Conservation (phyloP, 2,797 vertebrate genomes). For the Taeniopygia guttata region DNA sequence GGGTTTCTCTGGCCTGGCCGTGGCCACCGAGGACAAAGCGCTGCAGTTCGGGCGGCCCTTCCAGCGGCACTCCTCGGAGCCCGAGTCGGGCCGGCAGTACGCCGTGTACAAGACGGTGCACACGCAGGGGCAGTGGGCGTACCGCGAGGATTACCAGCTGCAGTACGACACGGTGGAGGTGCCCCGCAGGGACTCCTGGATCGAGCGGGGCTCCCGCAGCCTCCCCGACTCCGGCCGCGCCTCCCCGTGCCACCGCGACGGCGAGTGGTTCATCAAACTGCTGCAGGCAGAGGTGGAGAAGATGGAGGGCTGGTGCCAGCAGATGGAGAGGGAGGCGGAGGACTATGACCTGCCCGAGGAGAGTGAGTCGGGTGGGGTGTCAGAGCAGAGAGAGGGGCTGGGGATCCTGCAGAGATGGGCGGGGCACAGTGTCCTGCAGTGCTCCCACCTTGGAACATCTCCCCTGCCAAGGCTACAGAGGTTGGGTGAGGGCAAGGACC, state of each 20-base stretch:
- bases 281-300: conserved; percentile 95
- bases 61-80: conserved; percentile 95
- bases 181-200: conserved; percentile 80
- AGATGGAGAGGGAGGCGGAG: conserved; percentile 95
- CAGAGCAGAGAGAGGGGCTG: fast-evolving
- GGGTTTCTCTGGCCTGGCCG: conserved; percentile 82
- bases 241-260: conserved; percentile 92
- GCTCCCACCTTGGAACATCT: background rate
- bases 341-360: conserved; percentile 95
- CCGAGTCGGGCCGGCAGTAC: conserved; percentile 89
- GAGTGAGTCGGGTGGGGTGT: conserved; percentile 71
- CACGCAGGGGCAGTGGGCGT: conserved; percentile 98
- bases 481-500: background rate
- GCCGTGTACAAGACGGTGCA: conserved; percentile 96
- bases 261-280: conserved; percentile 95
- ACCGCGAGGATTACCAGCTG: conserved; percentile 91
- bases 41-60: conserved; percentile 97
- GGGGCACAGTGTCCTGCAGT: background rate
- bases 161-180: conserved; percentile 81
- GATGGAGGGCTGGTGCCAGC: conserved; percentile 98
- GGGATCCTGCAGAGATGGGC: background rate
- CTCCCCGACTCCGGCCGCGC: conserved; percentile 93
- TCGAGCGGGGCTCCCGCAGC: conserved; percentile 91
- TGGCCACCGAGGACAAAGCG: conserved; percentile 94
- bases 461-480: background rate